Evolutionary conservation across 1,140 invertebrate genomes (phyloP), one percentile per base, ranked within the genome.

Genomic region (Tyrophagus putrescentiae): DNA sequence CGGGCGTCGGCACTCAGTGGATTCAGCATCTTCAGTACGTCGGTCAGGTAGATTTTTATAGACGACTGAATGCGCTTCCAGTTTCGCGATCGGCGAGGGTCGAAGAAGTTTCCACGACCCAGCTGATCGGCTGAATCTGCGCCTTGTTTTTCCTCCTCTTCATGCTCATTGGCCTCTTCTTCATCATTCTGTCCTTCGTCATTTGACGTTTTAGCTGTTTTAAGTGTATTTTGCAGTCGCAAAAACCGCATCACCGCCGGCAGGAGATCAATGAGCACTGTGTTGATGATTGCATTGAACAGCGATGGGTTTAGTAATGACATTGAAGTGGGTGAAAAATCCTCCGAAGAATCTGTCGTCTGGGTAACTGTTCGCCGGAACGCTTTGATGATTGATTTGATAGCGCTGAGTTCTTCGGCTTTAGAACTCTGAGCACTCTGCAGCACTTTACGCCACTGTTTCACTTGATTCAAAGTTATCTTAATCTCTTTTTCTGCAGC

Each of bases 251-350:
- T 78, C 28, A 93, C 74, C 4, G 85, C 85, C 44, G 80, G 78
- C 18, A 86, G 81, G 45, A 95, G 70, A 64, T 91, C 78, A 1
- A 85, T 69, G 39, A 96, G 79, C 76, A 88, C 93, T 65, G 92
- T 72, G 67, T 88, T 84, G 45, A 94, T 78, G 3, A 94, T 80
- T 13, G 80, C 84, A 76, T 96, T 96, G 67, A 93, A 96, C 6
- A 60, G 32, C 31, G 29, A 53, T 13, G 45, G 27, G 56, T 65
- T 75, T 76, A 67, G 65, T 65, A 64, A 48, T 45, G 27, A 25
- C 33, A 61, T 62, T 27, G 2, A 63, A 28, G 16, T 64, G 34
- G 67, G 67, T 45, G 52, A 66, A 6, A 60, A 61, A 60, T 62
- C 58, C 25, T 53, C 60, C 41, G 66, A 62, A 31, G 34, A 39